A percentile compares a stretch with the other conserved stretches of the same genome.
phyloP scores from a whole-genome alignment of 2,888 invertebrate species.

The Adineta ricciae region DNA sequence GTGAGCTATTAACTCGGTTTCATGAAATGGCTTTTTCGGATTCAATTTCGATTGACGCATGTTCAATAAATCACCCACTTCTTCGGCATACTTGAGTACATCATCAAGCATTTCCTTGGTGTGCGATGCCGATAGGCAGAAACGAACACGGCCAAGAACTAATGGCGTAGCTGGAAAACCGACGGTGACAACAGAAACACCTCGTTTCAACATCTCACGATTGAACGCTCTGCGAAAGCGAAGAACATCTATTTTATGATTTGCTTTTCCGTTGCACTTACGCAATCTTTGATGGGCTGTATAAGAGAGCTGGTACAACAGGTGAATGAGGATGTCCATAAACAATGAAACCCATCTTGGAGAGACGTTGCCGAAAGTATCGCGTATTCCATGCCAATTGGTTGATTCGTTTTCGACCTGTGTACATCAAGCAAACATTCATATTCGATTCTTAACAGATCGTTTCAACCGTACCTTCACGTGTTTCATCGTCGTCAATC shows the following conservation, averaged over 20 bases:
- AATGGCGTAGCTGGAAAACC: constrained; percentile 75
- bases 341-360: constrained; percentile 77
- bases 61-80: constrained; percentile 64
- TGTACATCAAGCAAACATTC: background rate
- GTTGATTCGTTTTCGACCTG: constrained; percentile 54
- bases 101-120: constrained; percentile 76
- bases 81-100: constrained; percentile 39
- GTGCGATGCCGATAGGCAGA: constrained; percentile 84
- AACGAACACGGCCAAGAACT: constrained; percentile 57
- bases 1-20: background rate
- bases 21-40: background rate
- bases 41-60: constrained; percentile 58
- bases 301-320: constrained; percentile 86
- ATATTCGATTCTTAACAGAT: background rate
- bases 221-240: constrained; percentile 68
- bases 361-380: constrained; percentile 68
- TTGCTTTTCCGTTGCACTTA: background rate
- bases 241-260: no score
- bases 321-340: constrained; percentile 88
- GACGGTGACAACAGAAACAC: constrained; percentile 79
- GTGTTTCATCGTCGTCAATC: background rate
- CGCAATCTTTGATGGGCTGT: constrained; percentile 83
- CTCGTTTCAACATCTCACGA: constrained; percentile 64
- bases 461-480: background rate
- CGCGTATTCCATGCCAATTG: constrained; percentile 69